Percentiles rank a stretch among this genome's conserved stretches.
Evolutionary conservation across 2,888 invertebrate species (phyloP).

Genomic region (Sussaba pulchella): DNA sequence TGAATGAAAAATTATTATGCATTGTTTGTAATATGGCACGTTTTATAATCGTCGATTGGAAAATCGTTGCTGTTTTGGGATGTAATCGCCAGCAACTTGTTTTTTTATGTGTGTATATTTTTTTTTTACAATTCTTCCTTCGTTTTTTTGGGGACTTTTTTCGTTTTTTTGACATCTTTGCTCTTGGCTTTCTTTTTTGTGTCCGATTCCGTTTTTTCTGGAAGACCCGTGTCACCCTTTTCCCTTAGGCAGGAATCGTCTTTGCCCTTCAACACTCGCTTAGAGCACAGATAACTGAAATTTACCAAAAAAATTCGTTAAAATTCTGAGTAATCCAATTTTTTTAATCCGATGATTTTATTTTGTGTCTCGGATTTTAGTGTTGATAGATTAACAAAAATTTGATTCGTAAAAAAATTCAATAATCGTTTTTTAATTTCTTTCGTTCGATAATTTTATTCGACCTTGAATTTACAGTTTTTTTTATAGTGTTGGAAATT

Average conservation of each 20-base stretch:
- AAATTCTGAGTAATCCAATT: too few relatives aligned
- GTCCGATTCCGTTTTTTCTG: constrained; percentile 80
- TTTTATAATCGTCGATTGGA: constrained; percentile 30
- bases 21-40: constrained; percentile 55
- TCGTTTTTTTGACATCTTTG: constrained; percentile 46
- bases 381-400: constrained; percentile 25
- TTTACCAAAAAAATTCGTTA: background rate
- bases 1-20: constrained; percentile 55
- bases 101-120: too few relatives aligned
- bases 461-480: too few relatives aligned
- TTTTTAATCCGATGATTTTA: too few relatives aligned
- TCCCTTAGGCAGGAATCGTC: constrained; percentile 90
- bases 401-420: too few relatives aligned
- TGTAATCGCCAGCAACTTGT: background rate
- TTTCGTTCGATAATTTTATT: too few relatives aligned
- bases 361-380: too few relatives aligned
- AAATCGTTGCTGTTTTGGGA: constrained; percentile 22
- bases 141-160: constrained; percentile 28
- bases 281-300: constrained; percentile 90
- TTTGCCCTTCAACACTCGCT: constrained; percentile 89
- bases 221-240: constrained; percentile 78
- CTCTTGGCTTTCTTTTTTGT: constrained; percentile 66
- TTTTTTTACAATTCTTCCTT: constrained; percentile 65
- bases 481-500: too few relatives aligned
- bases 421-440: background rate